Conservation (phyloP, 1,140 invertebrate genomes). For the Lepidurus packardi region DNA sequence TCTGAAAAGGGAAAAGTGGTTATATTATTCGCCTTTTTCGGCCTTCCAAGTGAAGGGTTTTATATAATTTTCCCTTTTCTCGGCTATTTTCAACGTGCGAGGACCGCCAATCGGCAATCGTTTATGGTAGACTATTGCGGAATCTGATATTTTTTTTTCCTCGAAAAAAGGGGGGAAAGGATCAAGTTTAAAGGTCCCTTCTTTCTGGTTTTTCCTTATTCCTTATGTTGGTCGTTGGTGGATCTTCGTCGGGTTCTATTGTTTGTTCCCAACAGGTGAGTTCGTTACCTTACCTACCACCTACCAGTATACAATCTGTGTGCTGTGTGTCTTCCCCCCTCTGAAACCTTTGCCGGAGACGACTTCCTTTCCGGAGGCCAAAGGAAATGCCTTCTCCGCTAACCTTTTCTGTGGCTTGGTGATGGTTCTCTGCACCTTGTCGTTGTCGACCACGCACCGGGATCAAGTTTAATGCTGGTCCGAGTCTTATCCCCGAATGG, state of each 20-base stretch:
- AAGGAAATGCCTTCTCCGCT: conserved; percentile 18
- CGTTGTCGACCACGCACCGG: conserved; percentile 1
- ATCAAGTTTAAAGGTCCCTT: not conserved
- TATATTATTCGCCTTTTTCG: not conserved
- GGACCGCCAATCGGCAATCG: not conserved
- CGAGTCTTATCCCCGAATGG: not conserved
- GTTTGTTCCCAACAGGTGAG: conserved; percentile 18
- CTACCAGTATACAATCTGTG: not conserved
- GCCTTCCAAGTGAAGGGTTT: not conserved
- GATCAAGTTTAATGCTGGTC: conserved; percentile 19
- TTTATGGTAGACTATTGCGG: not conserved
- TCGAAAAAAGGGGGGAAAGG: not conserved
- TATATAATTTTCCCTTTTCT: not conserved
- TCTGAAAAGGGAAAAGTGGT: not conserved
- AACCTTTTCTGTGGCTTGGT: not conserved
- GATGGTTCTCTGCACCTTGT: conserved; percentile 18
- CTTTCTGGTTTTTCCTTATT: not conserved
- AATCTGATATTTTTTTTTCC: not conserved
- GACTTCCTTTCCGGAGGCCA: conserved; percentile 20
- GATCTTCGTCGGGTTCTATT: not conserved
- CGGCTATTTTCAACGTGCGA: not conserved
- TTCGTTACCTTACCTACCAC: conserved; percentile 18
- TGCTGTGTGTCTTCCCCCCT: not conserved
- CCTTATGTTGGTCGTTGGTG: not conserved
- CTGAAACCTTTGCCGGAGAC: conserved; percentile 7